Percentiles rank a stretch among this genome's conserved stretches.
Conservation (phyloP, 1,140 invertebrate species). For the Lerema accius region DNA sequence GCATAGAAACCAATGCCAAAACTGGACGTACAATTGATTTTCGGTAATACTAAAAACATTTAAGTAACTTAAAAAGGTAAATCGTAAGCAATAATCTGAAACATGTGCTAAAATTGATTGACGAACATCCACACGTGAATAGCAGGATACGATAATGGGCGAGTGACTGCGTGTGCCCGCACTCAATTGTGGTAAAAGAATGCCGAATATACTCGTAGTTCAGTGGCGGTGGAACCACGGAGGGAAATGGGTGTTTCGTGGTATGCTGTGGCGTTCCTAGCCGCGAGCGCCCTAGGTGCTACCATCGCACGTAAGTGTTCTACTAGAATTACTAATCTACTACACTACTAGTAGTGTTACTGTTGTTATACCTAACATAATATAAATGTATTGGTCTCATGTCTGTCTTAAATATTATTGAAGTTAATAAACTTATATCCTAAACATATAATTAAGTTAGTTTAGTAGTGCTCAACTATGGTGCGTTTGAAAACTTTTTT, state of each 20-base stretch:
- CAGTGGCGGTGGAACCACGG: slow-evolving; percentile 70
- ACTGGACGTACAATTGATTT: no score
- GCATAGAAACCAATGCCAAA: no score
- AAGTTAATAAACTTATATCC: no score
- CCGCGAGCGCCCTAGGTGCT: slow-evolving; percentile 66
- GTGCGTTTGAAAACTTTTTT: no score
- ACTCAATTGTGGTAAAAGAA: slow-evolving; percentile 68
- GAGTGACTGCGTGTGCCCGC: slow-evolving; percentile 52
- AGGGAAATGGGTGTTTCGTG: slow-evolving; percentile 66
- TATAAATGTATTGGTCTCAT: no score
- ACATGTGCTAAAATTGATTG: slow-evolving; percentile 10
- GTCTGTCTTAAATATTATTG: no score
- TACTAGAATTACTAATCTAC: slow-evolving; percentile 1
- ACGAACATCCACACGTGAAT: slow-evolving; percentile 32
- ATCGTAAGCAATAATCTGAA: background rate
- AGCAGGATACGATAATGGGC: slow-evolving; percentile 38
- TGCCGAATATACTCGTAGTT: slow-evolving; percentile 58
- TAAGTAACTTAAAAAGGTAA: no score
- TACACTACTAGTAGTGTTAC: no score
- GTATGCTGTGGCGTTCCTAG: slow-evolving; percentile 63
- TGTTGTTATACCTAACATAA: no score
- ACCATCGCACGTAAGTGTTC: slow-evolving; percentile 69
- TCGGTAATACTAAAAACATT: no score
- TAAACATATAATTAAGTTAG: no score
- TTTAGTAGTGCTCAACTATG: no score